A percentile compares a stretch with the other conserved stretches of the same genome.
Evolutionary conservation across 2,113 vertebrate genomes (phyloP).

Genomic region (Brevimyrus niger): DNA sequence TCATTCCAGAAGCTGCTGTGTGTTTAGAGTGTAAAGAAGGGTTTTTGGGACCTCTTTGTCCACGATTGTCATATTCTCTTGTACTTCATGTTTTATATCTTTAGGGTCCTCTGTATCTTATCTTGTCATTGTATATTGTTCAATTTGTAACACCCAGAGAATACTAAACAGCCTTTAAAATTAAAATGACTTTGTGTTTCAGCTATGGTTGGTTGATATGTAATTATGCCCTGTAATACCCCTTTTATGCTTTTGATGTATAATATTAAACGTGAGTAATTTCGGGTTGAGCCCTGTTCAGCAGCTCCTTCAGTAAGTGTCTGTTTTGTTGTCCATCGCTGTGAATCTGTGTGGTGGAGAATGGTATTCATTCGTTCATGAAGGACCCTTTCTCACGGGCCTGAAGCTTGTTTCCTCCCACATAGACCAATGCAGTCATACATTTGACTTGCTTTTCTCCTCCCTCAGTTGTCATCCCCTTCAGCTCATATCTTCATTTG

Average conservation of each 20-base stretch:
- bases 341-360: not conserved
- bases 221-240: not conserved
- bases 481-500: not conserved
- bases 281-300: not conserved
- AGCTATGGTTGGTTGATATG: not conserved
- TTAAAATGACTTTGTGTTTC: constrained; percentile 45
- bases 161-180: constrained; percentile 55
- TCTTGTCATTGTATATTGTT: constrained; percentile 48
- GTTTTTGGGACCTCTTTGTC: constrained; percentile 42
- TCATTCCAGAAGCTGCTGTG: constrained; percentile 60
- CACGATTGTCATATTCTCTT: constrained; percentile 31
- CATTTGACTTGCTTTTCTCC: not conserved
- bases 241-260: not conserved
- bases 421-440: not conserved
- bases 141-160: constrained; percentile 61
- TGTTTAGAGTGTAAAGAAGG: constrained; percentile 57
- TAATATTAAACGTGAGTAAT: not conserved
- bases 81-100: constrained; percentile 40
- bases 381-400: not conserved
- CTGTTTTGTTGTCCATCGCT: not conserved
- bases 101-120: constrained; percentile 34
- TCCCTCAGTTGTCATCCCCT: not conserved
- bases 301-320: not conserved
- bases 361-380: not conserved
- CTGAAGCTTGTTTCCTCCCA: not conserved